These are phyloP conservation scores for Aurelia aurita DNA, from an alignment of 30 jellyfish, hydroid and myxozoan species.

Conservation along the genomic window DNA sequence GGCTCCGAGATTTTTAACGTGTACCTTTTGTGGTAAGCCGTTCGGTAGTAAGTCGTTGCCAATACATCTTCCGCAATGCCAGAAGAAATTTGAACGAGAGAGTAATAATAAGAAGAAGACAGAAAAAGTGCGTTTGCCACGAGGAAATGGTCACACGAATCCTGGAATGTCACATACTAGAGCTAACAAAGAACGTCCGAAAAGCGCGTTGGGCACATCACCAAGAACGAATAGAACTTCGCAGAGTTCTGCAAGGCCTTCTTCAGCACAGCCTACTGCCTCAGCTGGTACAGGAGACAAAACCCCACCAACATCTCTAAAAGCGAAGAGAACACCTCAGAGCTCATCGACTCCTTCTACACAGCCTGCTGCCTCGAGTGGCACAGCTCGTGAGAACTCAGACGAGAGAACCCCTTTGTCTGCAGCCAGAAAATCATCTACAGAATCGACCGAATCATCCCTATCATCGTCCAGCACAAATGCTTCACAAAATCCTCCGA, in stretches of 20 bases:
- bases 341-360: neutral
- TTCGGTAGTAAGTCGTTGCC: conserved; percentile 81
- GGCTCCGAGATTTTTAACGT: conserved; percentile 42
- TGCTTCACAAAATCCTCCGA: neutral
- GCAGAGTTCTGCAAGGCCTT: neutral
- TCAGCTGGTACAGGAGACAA: neutral
- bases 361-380: neutral
- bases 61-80: conserved; percentile 79
- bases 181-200: neutral
- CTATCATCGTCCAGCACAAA: neutral
- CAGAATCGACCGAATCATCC: neutral
- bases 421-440: neutral
- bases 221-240: neutral
- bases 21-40: conserved; percentile 69
- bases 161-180: neutral
- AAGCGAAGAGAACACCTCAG: neutral
- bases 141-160: neutral
- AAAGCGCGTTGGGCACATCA: neutral
- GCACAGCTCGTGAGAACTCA: neutral
- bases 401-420: neutral
- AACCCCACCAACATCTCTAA: neutral
- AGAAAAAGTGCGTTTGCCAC: neutral
- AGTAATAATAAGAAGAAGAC: conserved; percentile 4
- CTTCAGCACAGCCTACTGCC: neutral
- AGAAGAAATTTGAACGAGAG: conserved; percentile 43